These are phyloP conservation scores for Rhinolophus sinicus DNA, from an alignment of 2,113 vertebrate species.

Conservation along the genomic window DNA sequence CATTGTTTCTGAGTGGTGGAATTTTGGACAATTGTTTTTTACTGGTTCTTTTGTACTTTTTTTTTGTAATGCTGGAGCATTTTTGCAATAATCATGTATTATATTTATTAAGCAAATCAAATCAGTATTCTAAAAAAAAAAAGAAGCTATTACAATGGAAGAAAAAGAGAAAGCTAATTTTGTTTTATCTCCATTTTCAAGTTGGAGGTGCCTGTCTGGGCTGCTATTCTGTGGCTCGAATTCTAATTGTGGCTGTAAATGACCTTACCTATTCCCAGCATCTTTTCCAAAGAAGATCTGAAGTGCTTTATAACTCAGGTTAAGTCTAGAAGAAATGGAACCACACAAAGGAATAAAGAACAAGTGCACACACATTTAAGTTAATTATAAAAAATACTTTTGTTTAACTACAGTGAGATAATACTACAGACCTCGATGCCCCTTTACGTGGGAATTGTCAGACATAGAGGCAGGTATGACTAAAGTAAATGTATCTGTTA, in stretches of 20 bases:
- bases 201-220: background rate
- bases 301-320: background rate
- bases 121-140: background rate
- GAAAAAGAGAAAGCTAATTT: background rate
- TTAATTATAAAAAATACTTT: background rate
- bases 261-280: background rate
- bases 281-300: background rate
- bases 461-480: background rate
- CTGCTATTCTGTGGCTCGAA: accelerated
- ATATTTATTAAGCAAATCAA: background rate
- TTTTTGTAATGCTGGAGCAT: background rate
- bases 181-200: background rate
- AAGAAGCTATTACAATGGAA: background rate
- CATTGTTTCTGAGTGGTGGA: background rate
- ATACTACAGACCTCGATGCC: accelerated
- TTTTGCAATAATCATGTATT: background rate
- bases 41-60: background rate
- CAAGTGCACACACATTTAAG: background rate
- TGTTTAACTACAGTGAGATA: too few species aligned
- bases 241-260: background rate
- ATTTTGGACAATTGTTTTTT: background rate
- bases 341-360: too few species aligned
- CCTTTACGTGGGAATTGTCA: background rate
- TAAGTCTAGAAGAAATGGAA: background rate
- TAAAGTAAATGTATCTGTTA: background rate